Evolutionary conservation across 1,140 invertebrate genomes (phyloP).

Genomic region (Dysdera silvatica): DNA sequence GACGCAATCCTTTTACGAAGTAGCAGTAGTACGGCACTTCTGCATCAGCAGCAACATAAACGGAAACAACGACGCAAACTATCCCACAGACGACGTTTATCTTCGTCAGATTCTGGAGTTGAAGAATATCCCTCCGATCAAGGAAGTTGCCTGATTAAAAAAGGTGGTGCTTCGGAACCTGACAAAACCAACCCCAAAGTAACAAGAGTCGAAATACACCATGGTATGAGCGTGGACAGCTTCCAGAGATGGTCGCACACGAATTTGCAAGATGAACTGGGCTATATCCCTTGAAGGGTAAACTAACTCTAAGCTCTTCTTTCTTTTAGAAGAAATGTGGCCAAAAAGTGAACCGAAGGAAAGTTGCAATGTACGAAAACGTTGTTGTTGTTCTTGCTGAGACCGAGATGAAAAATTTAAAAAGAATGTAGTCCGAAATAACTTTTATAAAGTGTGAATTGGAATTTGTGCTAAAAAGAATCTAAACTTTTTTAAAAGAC

Average conservation of each 20-base stretch:
- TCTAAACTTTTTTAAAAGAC: no score
- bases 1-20: no score
- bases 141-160: background rate
- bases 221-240: constrained; percentile 13
- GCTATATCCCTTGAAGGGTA: constrained; percentile 33
- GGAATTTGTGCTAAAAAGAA: no score
- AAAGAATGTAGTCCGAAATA: no score
- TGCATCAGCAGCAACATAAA: background rate
- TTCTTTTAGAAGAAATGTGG: no score
- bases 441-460: no score
- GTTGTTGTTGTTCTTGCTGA: no score
- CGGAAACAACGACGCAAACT: constrained; percentile 7
- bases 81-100: background rate
- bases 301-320: no score
- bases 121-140: constrained; percentile 27
- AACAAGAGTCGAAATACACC: constrained; percentile 12
- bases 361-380: no score
- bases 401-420: no score
- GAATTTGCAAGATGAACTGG: constrained; percentile 30
- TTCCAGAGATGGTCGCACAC: constrained; percentile 33
- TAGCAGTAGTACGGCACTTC: background rate
- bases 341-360: no score
- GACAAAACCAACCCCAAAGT: background rate
- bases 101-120: constrained; percentile 25
- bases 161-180: background rate